Conservation (phyloP, 2,888 invertebrate genomes). For the Monopis laevigella region DNA sequence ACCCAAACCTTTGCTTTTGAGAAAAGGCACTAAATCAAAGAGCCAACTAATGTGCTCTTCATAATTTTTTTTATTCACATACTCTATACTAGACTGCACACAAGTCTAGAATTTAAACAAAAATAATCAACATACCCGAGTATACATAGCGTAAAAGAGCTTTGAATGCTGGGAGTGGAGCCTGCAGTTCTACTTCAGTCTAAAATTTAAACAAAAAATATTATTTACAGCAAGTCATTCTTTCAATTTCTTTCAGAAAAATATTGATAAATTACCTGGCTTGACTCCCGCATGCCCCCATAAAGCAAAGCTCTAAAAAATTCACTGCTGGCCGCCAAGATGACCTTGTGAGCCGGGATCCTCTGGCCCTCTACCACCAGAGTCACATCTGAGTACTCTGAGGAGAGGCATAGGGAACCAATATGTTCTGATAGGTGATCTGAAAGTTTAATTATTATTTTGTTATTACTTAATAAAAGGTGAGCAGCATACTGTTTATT, state of each 20-base stretch:
- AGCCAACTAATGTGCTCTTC: too few species aligned
- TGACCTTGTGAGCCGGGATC: conserved; percentile 72
- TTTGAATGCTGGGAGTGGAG: conserved; percentile 86
- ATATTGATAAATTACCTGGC: conserved; percentile 65
- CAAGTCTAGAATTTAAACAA: neutral
- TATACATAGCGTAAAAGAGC: conserved; percentile 95
- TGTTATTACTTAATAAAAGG: too few species aligned
- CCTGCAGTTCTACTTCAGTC: conserved; percentile 86
- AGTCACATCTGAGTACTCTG: conserved; percentile 91
- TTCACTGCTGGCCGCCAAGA: conserved; percentile 94
- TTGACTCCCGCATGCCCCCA: conserved; percentile 81
- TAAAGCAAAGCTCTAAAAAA: conserved; percentile 90
- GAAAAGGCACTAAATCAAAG: too few species aligned
- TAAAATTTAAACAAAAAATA: conserved; percentile 48
- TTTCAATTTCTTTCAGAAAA: too few species aligned
- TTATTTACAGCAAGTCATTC: conserved; percentile 6
- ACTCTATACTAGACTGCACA: too few species aligned
- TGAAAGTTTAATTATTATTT: conserved; percentile 23
- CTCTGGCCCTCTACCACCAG: conserved; percentile 82
- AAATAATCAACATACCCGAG: conserved; percentile 69
- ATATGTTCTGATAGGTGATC: conserved; percentile 86
- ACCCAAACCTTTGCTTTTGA: too few species aligned
- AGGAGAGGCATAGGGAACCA: conserved; percentile 83
- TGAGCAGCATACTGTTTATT: too few species aligned
- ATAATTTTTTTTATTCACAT: conserved; percentile 1